A percentile compares a stretch with the other conserved stretches of the same genome.
These are phyloP conservation scores for Caenorhabditis sinica DNA, from an alignment of 2,888 invertebrate species.

Conservation along the genomic window DNA sequence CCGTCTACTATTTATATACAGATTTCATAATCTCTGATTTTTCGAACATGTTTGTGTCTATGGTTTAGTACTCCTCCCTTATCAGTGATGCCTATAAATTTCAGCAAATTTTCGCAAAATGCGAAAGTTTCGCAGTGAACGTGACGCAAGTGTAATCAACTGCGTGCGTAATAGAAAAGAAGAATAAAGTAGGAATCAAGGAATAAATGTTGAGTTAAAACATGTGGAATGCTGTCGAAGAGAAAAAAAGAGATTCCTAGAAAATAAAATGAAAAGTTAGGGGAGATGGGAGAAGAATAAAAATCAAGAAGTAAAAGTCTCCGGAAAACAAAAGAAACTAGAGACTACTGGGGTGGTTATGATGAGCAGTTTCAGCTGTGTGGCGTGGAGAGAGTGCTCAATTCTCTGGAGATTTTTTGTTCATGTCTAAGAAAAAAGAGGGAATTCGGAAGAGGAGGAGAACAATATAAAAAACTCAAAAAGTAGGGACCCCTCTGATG, in stretches of 20 bases:
- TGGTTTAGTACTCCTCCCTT: no score
- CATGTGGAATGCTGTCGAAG: not conserved
- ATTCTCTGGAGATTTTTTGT: conserved; percentile 8
- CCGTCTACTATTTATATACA: no score
- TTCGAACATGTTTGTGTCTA: no score
- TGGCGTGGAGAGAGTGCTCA: not conserved
- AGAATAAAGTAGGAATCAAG: no score
- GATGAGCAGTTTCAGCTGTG: conserved; percentile 43
- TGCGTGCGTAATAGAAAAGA: conserved; percentile 25
- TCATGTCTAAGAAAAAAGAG: not conserved
- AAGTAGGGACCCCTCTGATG: not conserved
- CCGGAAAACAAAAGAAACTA: not conserved
- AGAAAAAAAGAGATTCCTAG: not conserved
- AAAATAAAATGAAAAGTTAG: not conserved
- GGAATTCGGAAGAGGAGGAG: conserved; percentile 4
- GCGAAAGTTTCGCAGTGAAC: not conserved
- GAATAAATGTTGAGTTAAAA: not conserved
- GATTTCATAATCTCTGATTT: no score
- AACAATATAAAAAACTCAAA: conserved; percentile 26
- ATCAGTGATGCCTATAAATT: no score
- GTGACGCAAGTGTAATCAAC: conserved; percentile 41
- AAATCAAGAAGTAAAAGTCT: not conserved
- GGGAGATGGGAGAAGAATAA: not conserved
- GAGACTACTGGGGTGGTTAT: conserved; percentile 7
- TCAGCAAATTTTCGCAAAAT: not conserved